Evolutionary conservation across 2,113 vertebrate species (phyloP), one percentile per base, ranked within the genome.

Genomic region (Strix aluco): DNA sequence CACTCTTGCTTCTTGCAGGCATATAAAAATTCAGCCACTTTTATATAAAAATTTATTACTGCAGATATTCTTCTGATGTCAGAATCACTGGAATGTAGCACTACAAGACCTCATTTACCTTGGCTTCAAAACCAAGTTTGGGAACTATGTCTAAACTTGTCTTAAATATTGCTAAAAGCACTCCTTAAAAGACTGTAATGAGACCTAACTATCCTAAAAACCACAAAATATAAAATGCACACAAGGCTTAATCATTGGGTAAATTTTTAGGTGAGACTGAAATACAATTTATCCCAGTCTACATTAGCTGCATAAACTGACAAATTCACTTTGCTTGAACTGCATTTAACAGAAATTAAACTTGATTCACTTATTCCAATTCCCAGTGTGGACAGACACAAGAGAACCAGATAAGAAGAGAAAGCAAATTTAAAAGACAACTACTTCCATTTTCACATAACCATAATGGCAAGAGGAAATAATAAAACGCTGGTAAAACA

Each of bases 81-180:
- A 94, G 95, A 94, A 96, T 90, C 88, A 46, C 83, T 93, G 96
- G 96, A 97, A 97, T 97, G 96, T 81, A 65, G 96, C 27, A 34
- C 66, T 94, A 75, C 94, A 94, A 96, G 90, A 94, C 90, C 73
- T 94, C 90, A 86, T 94, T 95, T 97, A 96, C 72, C 88, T 81
- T 96, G 94, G 95, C 96, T 93, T 92, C 70, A 52, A 92, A 95
- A 67, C 30, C 65, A 88, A 84, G 59, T 61, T 92, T 72, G 69
- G 30, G 80, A 97, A 74, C 86, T 86, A 65, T 84, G 96, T 96
- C 96, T 92, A 83, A 96, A 96, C 96, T 92, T 92, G 96, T 83
- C 94, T 90, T 63, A 26, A 23, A 71, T 59, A 88, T 61, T 81
- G 86, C 86, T 94, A 74, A 94, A 93, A 91, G 72, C 63, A 40